These are phyloP conservation scores for Luscinia luscinia DNA, from an alignment of 2,797 vertebrate genomes.

Conservation along the genomic window DNA sequence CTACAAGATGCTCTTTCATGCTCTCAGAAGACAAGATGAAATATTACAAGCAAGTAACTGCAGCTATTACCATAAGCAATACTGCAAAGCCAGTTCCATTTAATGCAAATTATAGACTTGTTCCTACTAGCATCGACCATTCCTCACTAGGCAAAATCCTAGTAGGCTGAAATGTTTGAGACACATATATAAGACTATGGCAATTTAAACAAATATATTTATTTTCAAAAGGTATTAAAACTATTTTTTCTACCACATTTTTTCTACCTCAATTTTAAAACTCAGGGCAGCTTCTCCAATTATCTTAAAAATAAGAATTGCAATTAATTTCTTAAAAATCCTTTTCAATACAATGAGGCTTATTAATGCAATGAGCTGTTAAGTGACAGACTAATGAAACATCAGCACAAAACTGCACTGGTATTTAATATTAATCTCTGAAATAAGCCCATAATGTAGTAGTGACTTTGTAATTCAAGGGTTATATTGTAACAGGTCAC, in stretches of 20 bases:
- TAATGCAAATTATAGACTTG: conserved; percentile 28
- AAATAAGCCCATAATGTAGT: background rate
- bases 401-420: background rate
- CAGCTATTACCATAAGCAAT: background rate
- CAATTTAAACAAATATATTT: background rate
- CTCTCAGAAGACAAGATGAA: conserved; percentile 24
- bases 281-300: background rate
- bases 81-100: background rate
- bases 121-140: background rate
- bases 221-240: background rate
- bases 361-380: background rate
- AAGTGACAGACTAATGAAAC: conserved; percentile 6
- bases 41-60: conserved; percentile 33
- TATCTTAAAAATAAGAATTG: background rate
- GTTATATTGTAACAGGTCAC: background rate
- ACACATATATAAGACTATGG: background rate
- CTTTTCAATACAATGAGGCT: background rate
- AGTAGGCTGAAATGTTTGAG: background rate
- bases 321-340: background rate
- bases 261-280: background rate
- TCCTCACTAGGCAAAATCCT: background rate
- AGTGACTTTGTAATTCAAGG: background rate
- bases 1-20: conserved; percentile 18
- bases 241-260: background rate
- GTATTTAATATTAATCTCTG: background rate